Conservation (phyloP, 2,888 invertebrate genomes). For the Caenorhabditis zanzibari region DNA sequence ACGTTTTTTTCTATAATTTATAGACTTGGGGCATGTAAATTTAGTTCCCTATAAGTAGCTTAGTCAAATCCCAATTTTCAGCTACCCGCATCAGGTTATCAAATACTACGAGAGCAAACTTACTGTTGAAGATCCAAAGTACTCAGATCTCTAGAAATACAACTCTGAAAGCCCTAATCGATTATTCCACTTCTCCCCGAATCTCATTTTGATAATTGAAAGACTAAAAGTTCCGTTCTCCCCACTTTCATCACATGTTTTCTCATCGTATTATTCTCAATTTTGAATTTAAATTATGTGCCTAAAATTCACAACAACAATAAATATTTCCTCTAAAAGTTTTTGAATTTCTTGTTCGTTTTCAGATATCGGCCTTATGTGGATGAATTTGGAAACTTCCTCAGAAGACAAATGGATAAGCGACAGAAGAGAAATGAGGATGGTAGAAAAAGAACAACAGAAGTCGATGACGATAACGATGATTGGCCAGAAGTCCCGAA, state of each 20-base stretch:
- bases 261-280: background rate
- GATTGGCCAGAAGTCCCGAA: slow-evolving; percentile 60
- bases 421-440: slow-evolving; percentile 38
- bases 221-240: background rate
- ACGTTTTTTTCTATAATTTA: background rate
- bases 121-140: slow-evolving; percentile 15
- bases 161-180: background rate
- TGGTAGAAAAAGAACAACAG: slow-evolving; percentile 1
- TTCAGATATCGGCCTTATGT: slow-evolving; percentile 62
- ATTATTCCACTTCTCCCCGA: background rate
- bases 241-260: background rate
- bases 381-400: slow-evolving; percentile 45
- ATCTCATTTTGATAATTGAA: background rate
- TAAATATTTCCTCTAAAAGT: slow-evolving; percentile 11
- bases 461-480: slow-evolving; percentile 36
- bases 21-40: background rate
- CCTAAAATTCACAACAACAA: slow-evolving; percentile 9
- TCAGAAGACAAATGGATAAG: slow-evolving; percentile 40
- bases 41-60: background rate
- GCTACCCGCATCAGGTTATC: slow-evolving; percentile 63
- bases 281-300: background rate
- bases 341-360: background rate
- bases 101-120: slow-evolving; percentile 62
- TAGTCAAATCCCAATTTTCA: slow-evolving; percentile 42
- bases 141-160: slow-evolving; percentile 20